phyloP scores from a whole-genome alignment of 1,140 invertebrate genomes.

The Drosophila lacertosa region DNA sequence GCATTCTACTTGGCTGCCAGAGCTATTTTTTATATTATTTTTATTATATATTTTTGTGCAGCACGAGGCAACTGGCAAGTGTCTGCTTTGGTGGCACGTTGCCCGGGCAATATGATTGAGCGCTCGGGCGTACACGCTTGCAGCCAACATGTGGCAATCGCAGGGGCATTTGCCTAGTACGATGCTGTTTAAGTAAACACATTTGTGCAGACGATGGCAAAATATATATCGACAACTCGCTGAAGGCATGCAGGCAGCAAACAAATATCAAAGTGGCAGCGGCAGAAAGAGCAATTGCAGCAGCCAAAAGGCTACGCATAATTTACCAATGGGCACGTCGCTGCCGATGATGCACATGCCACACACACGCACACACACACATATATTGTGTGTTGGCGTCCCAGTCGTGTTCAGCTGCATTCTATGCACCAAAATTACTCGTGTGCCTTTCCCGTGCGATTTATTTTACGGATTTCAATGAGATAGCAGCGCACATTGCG shows the following conservation, averaged over 20 bases:
- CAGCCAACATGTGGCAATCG: constrained; percentile 55
- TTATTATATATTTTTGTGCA: constrained; percentile 5
- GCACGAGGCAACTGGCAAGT: constrained; percentile 3
- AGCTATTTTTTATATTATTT: constrained; percentile 23
- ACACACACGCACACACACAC: constrained; percentile 5
- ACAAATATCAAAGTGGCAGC: constrained; percentile 52
- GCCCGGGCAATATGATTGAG: constrained; percentile 72
- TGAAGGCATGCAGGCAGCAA: constrained; percentile 67
- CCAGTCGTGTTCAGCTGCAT: constrained; percentile 22
- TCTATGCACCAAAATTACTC: constrained; percentile 58
- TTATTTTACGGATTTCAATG: constrained; percentile 72
- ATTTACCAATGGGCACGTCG: constrained; percentile 58
- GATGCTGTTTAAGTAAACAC: constrained; percentile 75
- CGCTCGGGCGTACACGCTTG: constrained; percentile 52
- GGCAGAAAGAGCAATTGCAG: constrained; percentile 26
- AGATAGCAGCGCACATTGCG: constrained; percentile 63
- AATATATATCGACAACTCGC: constrained; percentile 50
- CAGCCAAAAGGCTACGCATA: constrained; percentile 63
- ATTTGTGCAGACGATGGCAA: constrained; percentile 47
- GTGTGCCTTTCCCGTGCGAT: constrained; percentile 67
- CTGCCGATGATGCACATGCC: background rate
- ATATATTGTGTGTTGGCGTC: constrained; percentile 14
- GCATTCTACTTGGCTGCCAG: constrained; percentile 30
- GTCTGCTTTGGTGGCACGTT: constrained; percentile 33
- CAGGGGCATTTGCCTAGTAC: constrained; percentile 47